phyloP scores from a whole-genome alignment of 2,113 vertebrate genomes.

The Telmatochromis sp. region DNA sequence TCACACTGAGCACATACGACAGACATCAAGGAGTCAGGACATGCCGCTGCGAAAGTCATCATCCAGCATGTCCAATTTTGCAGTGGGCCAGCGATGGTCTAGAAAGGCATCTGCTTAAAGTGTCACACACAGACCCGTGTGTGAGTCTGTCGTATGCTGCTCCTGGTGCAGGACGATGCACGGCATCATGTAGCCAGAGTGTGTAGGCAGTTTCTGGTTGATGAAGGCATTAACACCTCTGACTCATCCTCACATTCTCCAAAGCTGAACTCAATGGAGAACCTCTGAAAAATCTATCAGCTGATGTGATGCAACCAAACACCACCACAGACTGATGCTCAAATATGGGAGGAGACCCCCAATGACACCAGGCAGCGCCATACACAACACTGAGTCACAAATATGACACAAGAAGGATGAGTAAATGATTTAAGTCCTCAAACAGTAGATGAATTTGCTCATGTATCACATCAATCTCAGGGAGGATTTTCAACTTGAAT shows the following conservation, averaged over 20 bases:
- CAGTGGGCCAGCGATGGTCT: not conserved
- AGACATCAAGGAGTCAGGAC: not conserved
- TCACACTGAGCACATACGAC: fast-evolving
- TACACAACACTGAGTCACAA: fast-evolving
- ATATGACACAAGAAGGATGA: not conserved
- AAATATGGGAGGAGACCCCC: not conserved
- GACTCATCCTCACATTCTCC: not conserved
- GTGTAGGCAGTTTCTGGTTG: not conserved
- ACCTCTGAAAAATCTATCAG: not conserved
- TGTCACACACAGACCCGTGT: fast-evolving
- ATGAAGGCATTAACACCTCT: not conserved
- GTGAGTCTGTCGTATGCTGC: not conserved
- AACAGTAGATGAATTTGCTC: not conserved
- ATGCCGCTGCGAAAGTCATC: fast-evolving
- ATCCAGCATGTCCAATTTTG: not conserved
- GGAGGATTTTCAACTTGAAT: not conserved
- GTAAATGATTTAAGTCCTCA: not conserved
- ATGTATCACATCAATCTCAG: not conserved
- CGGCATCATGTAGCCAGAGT: not conserved
- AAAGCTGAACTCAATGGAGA: not conserved
- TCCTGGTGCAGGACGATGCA: not conserved
- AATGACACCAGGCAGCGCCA: not conserved
- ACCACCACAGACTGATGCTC: not conserved
- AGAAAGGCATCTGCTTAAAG: not conserved
- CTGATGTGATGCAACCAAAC: not conserved